Evolutionary conservation across 2,113 vertebrate genomes (phyloP).

Genomic region (Hypocryptadius cinnamomeus): DNA sequence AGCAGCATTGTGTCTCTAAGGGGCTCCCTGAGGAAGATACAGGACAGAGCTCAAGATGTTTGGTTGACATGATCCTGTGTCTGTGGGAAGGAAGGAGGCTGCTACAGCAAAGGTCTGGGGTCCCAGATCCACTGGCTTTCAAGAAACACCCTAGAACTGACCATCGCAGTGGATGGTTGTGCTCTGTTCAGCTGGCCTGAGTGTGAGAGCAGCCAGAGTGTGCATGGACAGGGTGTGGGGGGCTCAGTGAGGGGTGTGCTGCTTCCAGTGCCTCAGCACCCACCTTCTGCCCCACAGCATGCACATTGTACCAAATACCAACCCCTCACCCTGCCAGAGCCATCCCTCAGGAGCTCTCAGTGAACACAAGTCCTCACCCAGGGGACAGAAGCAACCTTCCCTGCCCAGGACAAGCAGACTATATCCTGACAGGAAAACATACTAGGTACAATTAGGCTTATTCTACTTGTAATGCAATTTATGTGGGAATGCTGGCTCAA

Average conservation of each 20-base stretch:
- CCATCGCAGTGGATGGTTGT: accelerated
- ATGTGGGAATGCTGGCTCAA: too few relatives aligned
- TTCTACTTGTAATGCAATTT: too few relatives aligned
- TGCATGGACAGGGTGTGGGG: accelerated
- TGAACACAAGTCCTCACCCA: not conserved
- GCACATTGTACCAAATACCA: accelerated
- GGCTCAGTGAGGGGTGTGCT: not conserved
- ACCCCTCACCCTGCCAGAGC: not conserved
- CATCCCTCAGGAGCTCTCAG: not conserved
- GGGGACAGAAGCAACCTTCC: too few relatives aligned
- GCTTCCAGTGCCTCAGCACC: not conserved
- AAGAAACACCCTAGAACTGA: not conserved
- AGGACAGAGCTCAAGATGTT: not conserved
- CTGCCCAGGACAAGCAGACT: too few relatives aligned
- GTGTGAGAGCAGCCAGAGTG: not conserved
- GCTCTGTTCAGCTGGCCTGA: not conserved
- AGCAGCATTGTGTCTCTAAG: not conserved
- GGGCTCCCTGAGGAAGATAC: not conserved
- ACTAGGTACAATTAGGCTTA: too few relatives aligned
- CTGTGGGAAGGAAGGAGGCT: not conserved
- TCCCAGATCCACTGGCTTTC: not conserved
- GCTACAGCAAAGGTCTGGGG: not conserved
- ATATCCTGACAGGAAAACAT: too few relatives aligned
- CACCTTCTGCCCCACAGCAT: not conserved
- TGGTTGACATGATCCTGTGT: not conserved